These are phyloP conservation scores for Tragopan temminckii DNA, from an alignment of 2,797 vertebrate species.

Conservation along the genomic window DNA sequence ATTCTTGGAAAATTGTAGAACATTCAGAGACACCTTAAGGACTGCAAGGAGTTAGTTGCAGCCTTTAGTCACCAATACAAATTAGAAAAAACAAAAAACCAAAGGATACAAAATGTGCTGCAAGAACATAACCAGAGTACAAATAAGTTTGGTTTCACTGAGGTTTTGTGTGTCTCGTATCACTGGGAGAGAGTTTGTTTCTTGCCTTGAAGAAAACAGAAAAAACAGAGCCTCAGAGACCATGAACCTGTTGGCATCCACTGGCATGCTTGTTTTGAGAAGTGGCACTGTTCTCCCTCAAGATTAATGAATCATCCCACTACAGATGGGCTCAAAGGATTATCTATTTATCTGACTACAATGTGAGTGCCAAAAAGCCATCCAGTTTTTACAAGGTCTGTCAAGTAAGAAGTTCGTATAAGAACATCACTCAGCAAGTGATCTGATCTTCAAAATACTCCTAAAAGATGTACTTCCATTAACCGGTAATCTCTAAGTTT, in stretches of 20 bases:
- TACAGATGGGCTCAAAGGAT: not conserved
- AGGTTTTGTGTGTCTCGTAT: not conserved
- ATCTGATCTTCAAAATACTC: not conserved
- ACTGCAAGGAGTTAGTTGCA: not conserved
- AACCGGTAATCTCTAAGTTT: not conserved
- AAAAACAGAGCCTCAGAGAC: not conserved
- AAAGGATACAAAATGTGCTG: not conserved
- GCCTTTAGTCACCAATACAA: not conserved
- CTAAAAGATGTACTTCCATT: not conserved
- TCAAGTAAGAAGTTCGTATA: not conserved
- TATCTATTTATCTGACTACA: not conserved
- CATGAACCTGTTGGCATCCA: not conserved
- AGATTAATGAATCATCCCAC: not conserved
- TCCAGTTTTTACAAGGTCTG: not conserved
- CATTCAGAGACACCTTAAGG: not conserved
- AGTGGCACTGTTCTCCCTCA: not conserved
- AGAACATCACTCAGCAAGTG: not conserved
- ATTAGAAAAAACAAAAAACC: not conserved
- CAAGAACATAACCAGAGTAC: rapidly evolving
- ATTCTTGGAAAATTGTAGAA: not conserved
- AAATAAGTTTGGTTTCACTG: not conserved
- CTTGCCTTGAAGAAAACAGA: not conserved
- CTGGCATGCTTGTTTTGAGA: not conserved
- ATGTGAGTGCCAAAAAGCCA: not conserved
- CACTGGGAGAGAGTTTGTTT: rapidly evolving